Conservation (phyloP, 2,797 vertebrate species). For the Phoebastria nigripes region DNA sequence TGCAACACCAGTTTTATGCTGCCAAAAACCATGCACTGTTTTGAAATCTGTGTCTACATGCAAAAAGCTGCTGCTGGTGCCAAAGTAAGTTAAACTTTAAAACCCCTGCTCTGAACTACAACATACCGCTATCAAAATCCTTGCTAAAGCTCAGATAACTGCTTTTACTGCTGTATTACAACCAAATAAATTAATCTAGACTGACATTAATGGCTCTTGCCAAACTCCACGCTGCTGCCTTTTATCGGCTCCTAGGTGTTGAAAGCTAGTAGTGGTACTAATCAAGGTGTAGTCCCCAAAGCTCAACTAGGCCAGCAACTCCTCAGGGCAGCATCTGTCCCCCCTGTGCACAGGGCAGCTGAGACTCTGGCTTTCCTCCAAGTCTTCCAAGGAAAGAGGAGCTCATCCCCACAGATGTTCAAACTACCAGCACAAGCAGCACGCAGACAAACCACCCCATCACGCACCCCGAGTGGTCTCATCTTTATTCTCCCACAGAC, state of each 20-base stretch:
- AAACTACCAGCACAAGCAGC: not conserved
- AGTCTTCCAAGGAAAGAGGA: not conserved
- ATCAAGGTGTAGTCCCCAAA: not conserved
- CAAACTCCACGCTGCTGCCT: not conserved
- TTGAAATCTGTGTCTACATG: not conserved
- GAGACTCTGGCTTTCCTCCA: not conserved
- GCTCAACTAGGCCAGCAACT: not conserved
- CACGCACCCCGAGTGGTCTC: not conserved
- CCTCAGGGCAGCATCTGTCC: not conserved
- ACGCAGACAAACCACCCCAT: not conserved
- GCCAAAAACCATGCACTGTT: not conserved
- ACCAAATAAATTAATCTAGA: not conserved
- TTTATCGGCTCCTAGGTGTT: not conserved
- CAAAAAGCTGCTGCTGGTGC: not conserved
- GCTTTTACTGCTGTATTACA: not conserved
- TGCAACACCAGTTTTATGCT: not conserved
- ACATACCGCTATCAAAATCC: not conserved
- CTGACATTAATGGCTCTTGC: not conserved
- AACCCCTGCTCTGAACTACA: not conserved
- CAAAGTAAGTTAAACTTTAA: not conserved
- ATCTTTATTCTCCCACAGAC: conserved; percentile 16
- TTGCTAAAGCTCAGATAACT: not conserved
- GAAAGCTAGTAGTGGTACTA: not conserved
- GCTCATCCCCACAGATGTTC: not conserved
- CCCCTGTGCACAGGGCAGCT: not conserved